Base-by-base conservation (phyloP, 2,113 vertebrate species). In the Pygoscelis antarcticus region DNA sequence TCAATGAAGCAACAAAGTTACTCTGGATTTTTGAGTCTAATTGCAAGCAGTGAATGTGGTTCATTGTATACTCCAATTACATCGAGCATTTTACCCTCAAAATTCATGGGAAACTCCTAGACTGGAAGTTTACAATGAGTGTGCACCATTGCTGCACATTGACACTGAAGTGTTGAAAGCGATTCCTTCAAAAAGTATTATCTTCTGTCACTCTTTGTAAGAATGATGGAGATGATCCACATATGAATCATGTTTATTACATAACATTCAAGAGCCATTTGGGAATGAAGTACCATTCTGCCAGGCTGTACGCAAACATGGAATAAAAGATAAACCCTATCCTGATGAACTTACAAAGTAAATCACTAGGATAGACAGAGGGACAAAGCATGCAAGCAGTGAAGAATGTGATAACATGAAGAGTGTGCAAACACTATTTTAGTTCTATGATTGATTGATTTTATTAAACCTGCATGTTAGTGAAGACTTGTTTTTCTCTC, bases 401-500 rank as follows among this genome's bases (percentile, higher is more conserved):
- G 72, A 62, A 26, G 68, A 70, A 55, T 29, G 54, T 46, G 82
- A 19, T 74, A 80, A 52, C 58, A 16, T 42, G 42, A 42, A 42
- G 42, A 42, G 42, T 42, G 42, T 91, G 49, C 51, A 64, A 78
- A 44, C 32, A 2, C 58, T 85, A 0, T 13, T 60, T 78, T 49
- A 52, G 20, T 66, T 85, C 62, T 51, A 3, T 32, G 60, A 66
- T 32, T 40, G 65, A 82, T 44, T 72, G 64, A 42, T 77, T 96
- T 87, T 52, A 74, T 55, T 64, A 52, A 87, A 86, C 78, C 29
- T 87, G 40, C 32, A 21, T 38, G 26, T 83, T 87, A 87, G 69
- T 38, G 18, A 86, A 61, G 64, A n/a, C 55, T 83, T 92, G 77
- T 32, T 70, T 96, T 92, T 92, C 94, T 94, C 93, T 94, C 95